These are phyloP conservation scores for Drosophila obscura DNA, from an alignment of 1,140 invertebrate genomes.

Conservation along the genomic window DNA sequence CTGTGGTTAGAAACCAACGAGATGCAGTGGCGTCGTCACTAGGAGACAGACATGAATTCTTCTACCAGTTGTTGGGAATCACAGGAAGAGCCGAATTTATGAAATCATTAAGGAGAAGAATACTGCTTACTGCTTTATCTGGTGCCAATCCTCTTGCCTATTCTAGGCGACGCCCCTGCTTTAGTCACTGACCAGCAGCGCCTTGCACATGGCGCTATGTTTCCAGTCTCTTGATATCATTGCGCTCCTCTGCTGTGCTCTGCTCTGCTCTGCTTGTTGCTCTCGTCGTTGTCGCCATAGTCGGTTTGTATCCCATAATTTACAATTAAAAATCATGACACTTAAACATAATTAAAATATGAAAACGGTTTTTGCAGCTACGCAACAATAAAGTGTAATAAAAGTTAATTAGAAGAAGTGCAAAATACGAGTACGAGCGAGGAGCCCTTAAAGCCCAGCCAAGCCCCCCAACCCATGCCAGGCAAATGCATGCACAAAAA, in stretches of 20 bases:
- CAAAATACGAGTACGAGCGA: constrained; percentile 10
- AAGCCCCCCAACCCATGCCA: no score
- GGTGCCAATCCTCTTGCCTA: no score
- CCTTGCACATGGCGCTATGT: constrained; percentile 21
- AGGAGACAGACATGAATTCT: neutral
- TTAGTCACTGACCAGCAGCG: constrained; percentile 22
- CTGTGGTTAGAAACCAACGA: constrained; percentile 26
- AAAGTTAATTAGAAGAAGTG: constrained; percentile 73
- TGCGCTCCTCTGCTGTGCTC: constrained; percentile 16
- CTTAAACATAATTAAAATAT: constrained; percentile 82
- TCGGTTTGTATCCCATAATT: constrained; percentile 67
- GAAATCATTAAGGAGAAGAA: no score
- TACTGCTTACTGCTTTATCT: no score
- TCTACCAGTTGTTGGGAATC: neutral
- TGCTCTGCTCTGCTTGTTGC: constrained; percentile 26
- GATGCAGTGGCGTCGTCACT: constrained; percentile 35
- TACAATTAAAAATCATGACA: constrained; percentile 80
- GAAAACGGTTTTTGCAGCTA: constrained; percentile 73
- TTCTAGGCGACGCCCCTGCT: constrained; percentile 12
- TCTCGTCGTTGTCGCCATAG: constrained; percentile 5
- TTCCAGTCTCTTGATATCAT: constrained; percentile 26
- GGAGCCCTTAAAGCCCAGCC: constrained; percentile 33
- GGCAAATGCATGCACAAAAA: constrained; percentile 13
- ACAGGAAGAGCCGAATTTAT: no score
- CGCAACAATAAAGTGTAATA: constrained; percentile 78